Base-by-base conservation (phyloP, 1,140 invertebrate species). In the Musca domestica region DNA sequence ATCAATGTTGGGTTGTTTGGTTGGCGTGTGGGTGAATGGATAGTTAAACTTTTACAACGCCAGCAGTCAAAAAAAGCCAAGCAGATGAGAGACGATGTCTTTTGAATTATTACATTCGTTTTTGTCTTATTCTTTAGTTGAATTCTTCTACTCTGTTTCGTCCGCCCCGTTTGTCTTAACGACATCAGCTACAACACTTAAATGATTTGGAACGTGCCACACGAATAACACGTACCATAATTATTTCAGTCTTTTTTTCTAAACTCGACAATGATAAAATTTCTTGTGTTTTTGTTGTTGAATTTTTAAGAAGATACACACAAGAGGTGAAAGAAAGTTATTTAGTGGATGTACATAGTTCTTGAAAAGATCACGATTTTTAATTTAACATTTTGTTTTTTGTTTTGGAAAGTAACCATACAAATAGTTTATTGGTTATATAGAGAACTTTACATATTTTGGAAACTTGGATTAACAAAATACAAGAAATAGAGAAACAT, bases 201-300 rank as follows among this genome's bases (percentile, higher is more conserved):
- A 61, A 61, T 61, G 56, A 34, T 34, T 61, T 61, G 56, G 56
- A 61, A 61, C 56, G 56, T 61, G 56, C 56, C 56, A 61, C 17
- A 34, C 10, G 56, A 61, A 27, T 23, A 25, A 27, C 52, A 56
- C 52, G 52, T 25, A 56, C 52, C 15, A 56, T 56, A 41, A 41
- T 41, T 41, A 41, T 41, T 41, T 27, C 52, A 25, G n/a, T n/a
- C n/a, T 56, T 56, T 56, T 56, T 56, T 25, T n/a, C 23, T 54
- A 23, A 58, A 30, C 54, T 34, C 27, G 27, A 34, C 23, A 56
- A 51, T 54, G 7, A 23, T 10, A 25, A 12, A 20, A 51, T 34
- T 61, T 61, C n/a, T 34, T 19, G 3, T 56, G 34, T 41, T 5
- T 56, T 9, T 56, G 10, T 51, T 51, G 7, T 19, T 19, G 48